Evolutionary conservation across 2,113 vertebrate genomes (phyloP).

Genomic region (Platichthys flesus): DNA sequence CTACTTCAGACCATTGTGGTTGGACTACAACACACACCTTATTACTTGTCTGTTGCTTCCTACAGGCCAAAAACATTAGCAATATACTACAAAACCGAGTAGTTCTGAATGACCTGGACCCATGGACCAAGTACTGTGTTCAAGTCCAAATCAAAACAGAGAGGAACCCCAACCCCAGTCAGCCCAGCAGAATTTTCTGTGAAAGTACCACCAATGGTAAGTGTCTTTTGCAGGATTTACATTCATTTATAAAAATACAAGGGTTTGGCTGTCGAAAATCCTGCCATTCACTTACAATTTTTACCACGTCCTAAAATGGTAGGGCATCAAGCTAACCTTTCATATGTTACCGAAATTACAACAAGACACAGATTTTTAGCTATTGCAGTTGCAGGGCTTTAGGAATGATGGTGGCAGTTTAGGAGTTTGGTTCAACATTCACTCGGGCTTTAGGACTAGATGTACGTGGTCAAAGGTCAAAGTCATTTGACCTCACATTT

Average conservation of each 20-base stretch:
- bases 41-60: conserved; percentile 3
- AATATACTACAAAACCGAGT: conserved; percentile 11
- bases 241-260: too few relatives aligned
- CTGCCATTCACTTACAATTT: background rate
- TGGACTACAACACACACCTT: background rate
- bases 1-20: background rate
- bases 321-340: too few relatives aligned
- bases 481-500: too few relatives aligned
- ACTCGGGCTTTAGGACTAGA: too few relatives aligned
- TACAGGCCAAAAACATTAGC: conserved; percentile 20
- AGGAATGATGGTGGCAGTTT: too few relatives aligned
- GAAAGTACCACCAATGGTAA: conserved; percentile 60
- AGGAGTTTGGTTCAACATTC: too few relatives aligned
- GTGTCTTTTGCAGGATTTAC: background rate
- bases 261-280: background rate
- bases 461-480: too few relatives aligned
- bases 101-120: conserved; percentile 54
- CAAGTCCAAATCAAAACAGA: conserved; percentile 54
- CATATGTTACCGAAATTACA: too few relatives aligned
- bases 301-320: background rate
- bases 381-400: too few relatives aligned
- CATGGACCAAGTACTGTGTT: conserved; percentile 71
- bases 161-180: background rate
- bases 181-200: conserved; percentile 60
- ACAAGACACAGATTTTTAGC: too few relatives aligned